Evolutionary conservation across 2,888 invertebrate genomes (phyloP), one percentile per base, ranked within the genome.

Genomic region (Microplitis deprimator): DNA sequence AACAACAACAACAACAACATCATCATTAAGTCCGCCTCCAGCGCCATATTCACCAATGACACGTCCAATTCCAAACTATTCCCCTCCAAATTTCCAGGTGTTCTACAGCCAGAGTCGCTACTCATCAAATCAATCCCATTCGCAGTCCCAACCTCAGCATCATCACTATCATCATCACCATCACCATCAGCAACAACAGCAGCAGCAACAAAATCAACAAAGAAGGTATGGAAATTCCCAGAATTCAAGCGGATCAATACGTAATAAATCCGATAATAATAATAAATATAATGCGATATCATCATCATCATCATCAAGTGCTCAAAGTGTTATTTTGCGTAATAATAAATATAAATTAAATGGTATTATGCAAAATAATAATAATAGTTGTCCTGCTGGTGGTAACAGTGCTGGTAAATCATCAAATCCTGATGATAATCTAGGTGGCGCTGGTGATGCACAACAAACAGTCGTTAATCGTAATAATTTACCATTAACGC

Each of bases 31-130:
- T 81, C 87, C 87, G 79, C 86, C 85, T 29, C 85, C 87, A 72
- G 81, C 84, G n/a, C 87, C 87, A 13, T 85, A 86, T 73, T 87
- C 86, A 65, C 86, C 87, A 68, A 86, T 85, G 84, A 85, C 86
- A 80, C 84, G 82, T 80, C 88, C 88, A 73, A 83, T 84, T 84
- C 88, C 86, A 83, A 87, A 84, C 83, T 80, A 87, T 77, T 88
- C 88, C 84, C 87, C 88, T 68, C 84, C 87, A 84, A 83, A 85
- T 82, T 82, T 84, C 79, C 89, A 89, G 89, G 89, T 89, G 84
- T 86, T 87, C 79, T 89, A 86, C 80, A 68, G 76, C 67, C 82
- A 79, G 71, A 75, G 76, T n/a, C 82, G 81, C 68, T 82, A 80
- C n/a, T 29, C 29, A 2, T 29, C 65, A 29, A 65, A 29, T 77